A percentile compares a stretch with the other conserved stretches of the same genome.
phyloP scores from a whole-genome alignment of 2,888 invertebrate genomes.

The Poecilus cupreus region DNA sequence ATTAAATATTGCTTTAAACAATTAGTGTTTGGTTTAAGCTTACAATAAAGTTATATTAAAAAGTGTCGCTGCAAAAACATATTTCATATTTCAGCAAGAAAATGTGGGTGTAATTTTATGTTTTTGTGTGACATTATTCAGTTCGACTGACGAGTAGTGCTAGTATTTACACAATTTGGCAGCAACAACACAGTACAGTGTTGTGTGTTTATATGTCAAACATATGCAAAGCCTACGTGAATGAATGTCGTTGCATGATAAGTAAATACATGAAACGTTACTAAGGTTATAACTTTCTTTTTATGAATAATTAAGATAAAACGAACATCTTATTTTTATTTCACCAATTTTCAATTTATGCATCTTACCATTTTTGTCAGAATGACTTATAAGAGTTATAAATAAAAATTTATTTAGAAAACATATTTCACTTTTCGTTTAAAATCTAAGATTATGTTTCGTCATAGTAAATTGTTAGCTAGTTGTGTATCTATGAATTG shows the following conservation, averaged over 20 bases:
- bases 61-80: too few relatives aligned
- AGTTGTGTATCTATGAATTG: too few relatives aligned
- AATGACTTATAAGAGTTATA: background rate
- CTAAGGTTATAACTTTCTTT: slow-evolving; percentile 37
- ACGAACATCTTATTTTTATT: slow-evolving; percentile 1
- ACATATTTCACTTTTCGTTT: too few relatives aligned
- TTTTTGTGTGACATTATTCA: too few relatives aligned
- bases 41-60: too few relatives aligned
- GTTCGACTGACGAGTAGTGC: background rate
- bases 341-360: too few relatives aligned
- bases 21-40: too few relatives aligned
- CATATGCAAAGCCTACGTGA: slow-evolving; percentile 34
- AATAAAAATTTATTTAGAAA: background rate
- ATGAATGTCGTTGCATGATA: slow-evolving; percentile 24
- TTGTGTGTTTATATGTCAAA: slow-evolving; percentile 40
- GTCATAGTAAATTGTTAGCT: background rate
- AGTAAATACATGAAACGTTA: slow-evolving; percentile 20
- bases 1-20: too few relatives aligned
- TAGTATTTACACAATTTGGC: background rate
- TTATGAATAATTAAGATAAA: slow-evolving; percentile 22
- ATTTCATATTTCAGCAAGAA: too few relatives aligned
- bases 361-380: background rate
- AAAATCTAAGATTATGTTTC: background rate
- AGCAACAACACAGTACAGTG: background rate
- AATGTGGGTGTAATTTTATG: too few relatives aligned